phyloP scores from a whole-genome alignment of 1,140 invertebrate genomes.

The Aphelenchoides besseyi region DNA sequence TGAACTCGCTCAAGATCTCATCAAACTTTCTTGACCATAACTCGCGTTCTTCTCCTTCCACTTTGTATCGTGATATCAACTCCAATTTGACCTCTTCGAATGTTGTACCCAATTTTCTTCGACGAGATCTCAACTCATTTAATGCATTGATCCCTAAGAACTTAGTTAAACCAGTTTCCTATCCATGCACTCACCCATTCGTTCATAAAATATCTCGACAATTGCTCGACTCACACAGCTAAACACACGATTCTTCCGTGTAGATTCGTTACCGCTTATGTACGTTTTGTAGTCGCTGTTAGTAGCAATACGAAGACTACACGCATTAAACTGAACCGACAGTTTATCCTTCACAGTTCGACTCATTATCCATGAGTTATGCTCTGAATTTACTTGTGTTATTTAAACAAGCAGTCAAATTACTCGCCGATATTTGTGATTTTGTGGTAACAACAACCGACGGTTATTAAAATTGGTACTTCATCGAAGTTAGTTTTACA shows the following conservation, averaged over 20 bases:
- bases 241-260: neutral
- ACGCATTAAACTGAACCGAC: neutral
- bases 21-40: neutral
- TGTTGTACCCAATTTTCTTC: conserved; percentile 11
- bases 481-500: neutral
- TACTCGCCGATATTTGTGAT: conserved; percentile 21
- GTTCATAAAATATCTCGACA: conserved; percentile 10
- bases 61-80: neutral
- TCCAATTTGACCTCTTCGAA: neutral
- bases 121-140: neutral
- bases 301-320: neutral
- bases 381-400: neutral
- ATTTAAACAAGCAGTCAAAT: neutral
- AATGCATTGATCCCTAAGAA: conserved; percentile 9
- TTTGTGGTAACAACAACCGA: conserved; percentile 31
- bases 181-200: conserved; percentile 12
- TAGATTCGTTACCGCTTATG: neutral
- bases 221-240: neutral
- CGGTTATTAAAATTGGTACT: conserved; percentile 17
- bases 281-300: neutral
- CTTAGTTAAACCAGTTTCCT: neutral
- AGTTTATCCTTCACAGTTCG: neutral
- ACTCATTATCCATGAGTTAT: conserved; percentile 20
- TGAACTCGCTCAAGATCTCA: neutral
- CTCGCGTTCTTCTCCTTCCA: neutral